Conservation (phyloP, 1,140 invertebrate genomes). For the Drosophila parvula region DNA sequence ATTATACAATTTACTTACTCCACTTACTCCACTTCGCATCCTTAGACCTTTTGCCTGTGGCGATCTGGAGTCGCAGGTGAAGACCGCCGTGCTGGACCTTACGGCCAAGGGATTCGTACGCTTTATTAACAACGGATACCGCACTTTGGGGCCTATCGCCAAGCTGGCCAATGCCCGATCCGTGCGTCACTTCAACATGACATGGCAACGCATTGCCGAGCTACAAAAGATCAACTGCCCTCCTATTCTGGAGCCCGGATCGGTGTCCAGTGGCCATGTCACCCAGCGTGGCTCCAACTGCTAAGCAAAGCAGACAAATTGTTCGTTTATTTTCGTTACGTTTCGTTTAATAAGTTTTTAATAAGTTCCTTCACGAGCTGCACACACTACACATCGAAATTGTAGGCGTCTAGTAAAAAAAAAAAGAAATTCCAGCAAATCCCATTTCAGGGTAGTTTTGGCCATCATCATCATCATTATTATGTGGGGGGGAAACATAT, state of each 20-base stretch:
- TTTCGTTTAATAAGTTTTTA: constrained; percentile 25
- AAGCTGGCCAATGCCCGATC: constrained; percentile 75
- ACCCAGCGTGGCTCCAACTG: constrained; percentile 49
- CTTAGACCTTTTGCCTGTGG: constrained; percentile 69
- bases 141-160: constrained; percentile 79
- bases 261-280: constrained; percentile 26
- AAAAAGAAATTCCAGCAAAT: constrained; percentile 44
- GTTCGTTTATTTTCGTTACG: constrained; percentile 17
- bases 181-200: constrained; percentile 67
- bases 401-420: constrained; percentile 45
- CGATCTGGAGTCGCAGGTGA: constrained; percentile 77
- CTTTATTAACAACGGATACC: constrained; percentile 71
- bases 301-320: background rate
- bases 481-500: constrained; percentile 56
- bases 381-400: constrained; percentile 20
- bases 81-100: constrained; percentile 70
- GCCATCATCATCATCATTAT: constrained; percentile 65
- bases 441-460: constrained; percentile 34
- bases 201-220: constrained; percentile 75
- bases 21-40: background rate
- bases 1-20: background rate
- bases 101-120: constrained; percentile 73
- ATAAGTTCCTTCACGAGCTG: background rate
- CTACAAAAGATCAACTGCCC: constrained; percentile 66
- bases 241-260: constrained; percentile 39